Evolutionary conservation across 2,797 vertebrate genomes (phyloP).

Genomic region (Amphiprion clarkii): DNA sequence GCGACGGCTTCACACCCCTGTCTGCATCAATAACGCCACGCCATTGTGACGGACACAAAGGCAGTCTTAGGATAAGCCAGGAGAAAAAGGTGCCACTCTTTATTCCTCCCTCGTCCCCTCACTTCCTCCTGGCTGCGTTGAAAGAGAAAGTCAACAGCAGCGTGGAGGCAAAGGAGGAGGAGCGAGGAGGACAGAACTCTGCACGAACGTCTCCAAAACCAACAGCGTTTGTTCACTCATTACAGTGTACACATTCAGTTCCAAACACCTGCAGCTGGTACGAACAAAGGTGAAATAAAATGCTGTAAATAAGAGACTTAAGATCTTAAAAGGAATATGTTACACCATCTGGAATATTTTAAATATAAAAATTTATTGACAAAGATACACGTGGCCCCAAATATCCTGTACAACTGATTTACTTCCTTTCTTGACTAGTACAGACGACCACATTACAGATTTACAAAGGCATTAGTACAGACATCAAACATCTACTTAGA

Average conservation of each 20-base stretch:
- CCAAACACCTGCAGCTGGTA: neutral
- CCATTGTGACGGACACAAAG: conserved; percentile 79
- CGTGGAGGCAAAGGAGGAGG: conserved; percentile 31
- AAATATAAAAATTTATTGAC: conserved; percentile 77
- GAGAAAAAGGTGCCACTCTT: conserved; percentile 76
- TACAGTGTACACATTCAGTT: conserved; percentile 2
- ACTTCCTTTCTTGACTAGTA: conserved; percentile 54
- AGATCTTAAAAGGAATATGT: neutral
- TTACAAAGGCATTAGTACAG: conserved; percentile 68
- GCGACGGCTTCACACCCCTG: conserved; percentile 64
- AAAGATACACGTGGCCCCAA: conserved; percentile 65
- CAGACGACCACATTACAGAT: conserved; percentile 55
- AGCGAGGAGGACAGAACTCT: conserved; percentile 27
- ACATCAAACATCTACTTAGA: conserved; percentile 68
- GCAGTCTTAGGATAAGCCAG: conserved; percentile 64
- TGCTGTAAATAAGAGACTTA: neutral
- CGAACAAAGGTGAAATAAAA: neutral
- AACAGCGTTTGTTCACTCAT: conserved; percentile 13
- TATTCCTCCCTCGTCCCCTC: conserved; percentile 69
- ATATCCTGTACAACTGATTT: conserved; percentile 61
- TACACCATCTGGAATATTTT: conserved; percentile 33
- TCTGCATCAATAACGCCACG: conserved; percentile 73
- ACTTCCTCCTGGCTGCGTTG: conserved; percentile 62
- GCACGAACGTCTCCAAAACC: conserved; percentile 22
- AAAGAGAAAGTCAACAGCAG: conserved; percentile 60